A percentile compares a stretch with the other conserved stretches of the same genome.
These are phyloP conservation scores for Epizoanthus illoricatus DNA, from an alignment of 92 coral and sea anemone species.

Conservation along the genomic window DNA sequence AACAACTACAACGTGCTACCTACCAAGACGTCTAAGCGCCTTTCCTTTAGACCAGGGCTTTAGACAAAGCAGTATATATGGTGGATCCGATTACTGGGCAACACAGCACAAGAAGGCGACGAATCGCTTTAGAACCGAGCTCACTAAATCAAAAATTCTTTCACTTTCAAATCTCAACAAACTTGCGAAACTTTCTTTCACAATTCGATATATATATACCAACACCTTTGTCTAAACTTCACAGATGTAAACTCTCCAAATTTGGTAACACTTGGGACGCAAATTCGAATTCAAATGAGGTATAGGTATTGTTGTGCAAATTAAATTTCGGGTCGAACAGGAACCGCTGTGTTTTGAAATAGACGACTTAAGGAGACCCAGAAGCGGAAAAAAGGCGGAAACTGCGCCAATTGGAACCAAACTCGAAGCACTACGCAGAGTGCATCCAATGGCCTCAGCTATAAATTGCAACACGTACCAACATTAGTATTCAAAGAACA, in stretches of 20 bases:
- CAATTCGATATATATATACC: not conserved
- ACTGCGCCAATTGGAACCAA: not conserved
- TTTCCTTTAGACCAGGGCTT: not conserved
- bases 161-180: not conserved
- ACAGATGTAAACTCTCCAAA: conserved; percentile 31
- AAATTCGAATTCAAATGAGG: conserved; percentile 26
- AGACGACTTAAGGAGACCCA: too few relatives aligned
- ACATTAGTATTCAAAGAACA: not conserved
- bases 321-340: not conserved
- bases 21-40: not conserved
- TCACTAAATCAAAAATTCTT: too few relatives aligned
- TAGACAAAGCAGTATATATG: not conserved
- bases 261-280: conserved; percentile 16
- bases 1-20: not conserved
- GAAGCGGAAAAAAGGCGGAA: not conserved
- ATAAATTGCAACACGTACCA: not conserved
- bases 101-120: too few relatives aligned
- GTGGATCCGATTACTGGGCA: not conserved
- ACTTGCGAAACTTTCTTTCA: conserved; percentile 35
- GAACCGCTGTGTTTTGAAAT: too few relatives aligned
- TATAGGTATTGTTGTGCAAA: conserved; percentile 28
- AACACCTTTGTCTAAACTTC: conserved; percentile 7
- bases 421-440: not conserved
- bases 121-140: too few relatives aligned
- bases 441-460: not conserved